Base-by-base conservation (phyloP, 2,113 vertebrate genomes). In the Caranx ignobilis region DNA sequence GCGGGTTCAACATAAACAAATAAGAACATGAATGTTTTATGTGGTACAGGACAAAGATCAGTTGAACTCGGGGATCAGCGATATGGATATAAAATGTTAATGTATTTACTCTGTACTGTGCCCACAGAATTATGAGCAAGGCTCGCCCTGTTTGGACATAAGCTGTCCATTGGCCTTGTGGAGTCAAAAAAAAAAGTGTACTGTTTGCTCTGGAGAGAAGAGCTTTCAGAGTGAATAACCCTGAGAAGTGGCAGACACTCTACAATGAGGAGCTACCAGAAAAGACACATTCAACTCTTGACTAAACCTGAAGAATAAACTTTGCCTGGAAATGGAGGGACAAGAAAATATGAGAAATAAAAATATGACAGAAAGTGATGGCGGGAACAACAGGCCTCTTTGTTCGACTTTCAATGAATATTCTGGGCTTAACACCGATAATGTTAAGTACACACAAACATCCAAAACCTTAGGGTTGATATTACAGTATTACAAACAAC, bases 221-320 rank as follows among this genome's bases (percentile, higher is more conserved):
- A 92, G 87, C 89, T 82, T 94, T 94, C 91, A 91, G 81, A 86
- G 74, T 78, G 79, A 93, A 94, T 94, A 93, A 94, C 82, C 35
- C 61, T 93, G 93, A 94, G 88, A 91, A 92, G 88, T 89, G 90
- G 88, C 91, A 94, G 93, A 92, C 88, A 48, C 88, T 86, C 87
- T 60, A 93, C 91, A 93, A 93, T 92, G 79, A 90, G 87, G 75
- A 89, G 80, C 86, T 75, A 83, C 84, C 84, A 90, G 86, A 88
- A 92, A 91, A 92, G 88, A 88, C 75, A 87, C 88, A 91, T 88
- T 93, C 83, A 91, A 79, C 75, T 86, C 73, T 59, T 4, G 45
- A 64, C 41, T 68, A 77, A 70, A 88, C 79, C 74, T 86, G 81
- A 75, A 64, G 68, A 79, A 83, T 80, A 88, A 86, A 82, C 64